Base-by-base conservation (phyloP, 1,140 invertebrate genomes). In the Oncopeltus fasciatus region DNA sequence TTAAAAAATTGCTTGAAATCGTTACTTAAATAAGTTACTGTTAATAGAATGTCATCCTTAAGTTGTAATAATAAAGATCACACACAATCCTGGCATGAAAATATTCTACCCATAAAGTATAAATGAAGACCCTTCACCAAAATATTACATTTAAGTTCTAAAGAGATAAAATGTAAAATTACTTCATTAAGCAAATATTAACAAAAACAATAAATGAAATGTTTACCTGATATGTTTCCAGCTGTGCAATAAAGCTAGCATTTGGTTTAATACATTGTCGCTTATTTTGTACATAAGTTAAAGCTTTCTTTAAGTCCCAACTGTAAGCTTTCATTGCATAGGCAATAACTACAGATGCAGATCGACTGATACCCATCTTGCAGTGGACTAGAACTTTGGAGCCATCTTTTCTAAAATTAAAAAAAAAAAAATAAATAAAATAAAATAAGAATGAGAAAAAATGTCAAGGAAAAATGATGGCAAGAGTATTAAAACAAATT, bases 281-380 rank as follows among this genome's bases (percentile, higher is more conserved):
- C 71, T 90, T 92, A 43, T 86, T 80, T 73, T 93, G 93, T 0
- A 98, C 94, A 75, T 90, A 88, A 59, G 88, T 82, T 66, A 92
- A 78, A 0, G 95, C 93, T 68, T 90, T 83, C 24, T 88, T 82
- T 67, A 97, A 86, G 68, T 90, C 84, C 92, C 90, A 95, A 70
- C 91, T 89, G 72, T 92, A 91, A 9, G 93, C 92, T 74, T 98
- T 98, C 95, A 98, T 98, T 3, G 90, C 88, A 74, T 95, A 98
- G 0, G 95, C 94, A 67, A 98, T 95, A 8, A 98, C 95, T 14
- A 98, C 95, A 0, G 94, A 96, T 1, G 95, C 95, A 2, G 95
- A 98, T 53, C 93, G 79, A 72, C 93, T 96, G n/a, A 98, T 89
- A 5, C 95, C 95, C 93, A 98, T 98, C 76, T 98, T 97, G 75